Evolutionary conservation across 35 echinoderm and acorn worm genomes (phyloP).

Genomic region (Nesometra sesokonis): DNA sequence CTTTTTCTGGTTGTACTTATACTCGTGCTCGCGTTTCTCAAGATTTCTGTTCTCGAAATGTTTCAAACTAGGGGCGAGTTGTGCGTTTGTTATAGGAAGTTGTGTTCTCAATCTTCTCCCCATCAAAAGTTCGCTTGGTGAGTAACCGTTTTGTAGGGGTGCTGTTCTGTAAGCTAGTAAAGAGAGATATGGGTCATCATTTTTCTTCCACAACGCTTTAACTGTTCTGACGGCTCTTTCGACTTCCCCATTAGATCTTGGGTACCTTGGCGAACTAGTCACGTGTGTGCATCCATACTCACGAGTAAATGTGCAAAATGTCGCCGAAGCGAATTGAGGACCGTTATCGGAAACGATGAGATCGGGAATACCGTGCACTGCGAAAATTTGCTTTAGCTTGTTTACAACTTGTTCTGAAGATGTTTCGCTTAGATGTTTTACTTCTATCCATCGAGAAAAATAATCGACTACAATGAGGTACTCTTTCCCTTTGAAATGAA

Average conservation of each 20-base stretch:
- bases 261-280: slow-evolving; percentile 20
- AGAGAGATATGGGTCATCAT: slow-evolving; percentile 3
- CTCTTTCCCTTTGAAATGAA: slow-evolving; percentile 8
- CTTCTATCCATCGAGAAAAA: slow-evolving; percentile 31
- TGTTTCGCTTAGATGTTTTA: not conserved
- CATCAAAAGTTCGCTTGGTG: not conserved
- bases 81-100: slow-evolving; percentile 11
- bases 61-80: not conserved
- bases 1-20: not conserved
- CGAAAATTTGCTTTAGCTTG: slow-evolving; percentile 19
- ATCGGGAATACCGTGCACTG: slow-evolving; percentile 12
- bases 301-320: not conserved
- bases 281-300: slow-evolving; percentile 49
- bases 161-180: slow-evolving; percentile 50
- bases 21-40: not conserved
- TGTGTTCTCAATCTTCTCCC: slow-evolving; percentile 17
- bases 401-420: not conserved
- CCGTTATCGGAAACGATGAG: slow-evolving; percentile 17
- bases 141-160: slow-evolving; percentile 22
- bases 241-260: slow-evolving; percentile 15
- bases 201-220: slow-evolving; percentile 1
- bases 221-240: slow-evolving; percentile 25
- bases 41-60: not conserved
- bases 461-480: slow-evolving; percentile 36
- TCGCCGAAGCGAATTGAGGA: not conserved